These are phyloP conservation scores for Ennomos fuscantarius DNA, from an alignment of 2,888 invertebrate species.

Conservation along the genomic window DNA sequence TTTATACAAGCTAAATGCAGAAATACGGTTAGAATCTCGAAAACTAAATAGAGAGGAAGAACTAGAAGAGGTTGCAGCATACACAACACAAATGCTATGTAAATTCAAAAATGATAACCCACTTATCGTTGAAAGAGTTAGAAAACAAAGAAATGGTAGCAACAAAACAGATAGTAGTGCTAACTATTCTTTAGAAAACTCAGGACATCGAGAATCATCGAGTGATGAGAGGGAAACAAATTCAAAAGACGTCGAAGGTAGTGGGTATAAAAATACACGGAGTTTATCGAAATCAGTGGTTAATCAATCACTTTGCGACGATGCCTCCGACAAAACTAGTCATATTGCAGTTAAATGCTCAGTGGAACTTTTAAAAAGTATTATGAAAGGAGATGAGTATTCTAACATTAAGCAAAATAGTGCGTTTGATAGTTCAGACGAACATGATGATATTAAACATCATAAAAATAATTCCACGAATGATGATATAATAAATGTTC, in stretches of 20 bases:
- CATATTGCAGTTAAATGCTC: slow-evolving; percentile 52
- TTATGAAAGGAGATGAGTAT: slow-evolving; percentile 38
- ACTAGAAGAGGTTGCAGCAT: slow-evolving; percentile 44
- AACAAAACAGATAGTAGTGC: slow-evolving; percentile 43
- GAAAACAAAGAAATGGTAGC: slow-evolving; percentile 39
- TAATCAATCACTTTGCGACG: slow-evolving; percentile 12
- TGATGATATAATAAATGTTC: slow-evolving; percentile 26
- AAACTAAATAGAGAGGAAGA: slow-evolving; percentile 52
- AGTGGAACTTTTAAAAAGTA: slow-evolving; percentile 54
- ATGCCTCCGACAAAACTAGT: slow-evolving; percentile 28
- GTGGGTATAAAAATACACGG: slow-evolving; percentile 1
- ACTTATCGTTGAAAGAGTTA: slow-evolving; percentile 55
- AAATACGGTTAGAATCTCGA: slow-evolving; percentile 59
- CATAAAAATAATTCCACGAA: slow-evolving; percentile 14
- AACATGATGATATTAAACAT: slow-evolving; percentile 4
- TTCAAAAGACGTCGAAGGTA: slow-evolving; percentile 12
- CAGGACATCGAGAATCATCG: slow-evolving; percentile 12
- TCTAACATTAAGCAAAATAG: not conserved
- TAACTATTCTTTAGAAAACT: slow-evolving; percentile 23
- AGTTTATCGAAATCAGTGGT: slow-evolving; percentile 5
- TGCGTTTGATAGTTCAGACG: not conserved
- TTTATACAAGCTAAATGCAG: slow-evolving; percentile 69
- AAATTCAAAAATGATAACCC: slow-evolving; percentile 66
- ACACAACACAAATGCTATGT: slow-evolving; percentile 50
- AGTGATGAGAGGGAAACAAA: slow-evolving; percentile 6